A percentile compares a stretch with the other conserved stretches of the same genome.
These are phyloP conservation scores for Luffia ferchaultella DNA, from an alignment of 2,888 invertebrate genomes.

Conservation along the genomic window DNA sequence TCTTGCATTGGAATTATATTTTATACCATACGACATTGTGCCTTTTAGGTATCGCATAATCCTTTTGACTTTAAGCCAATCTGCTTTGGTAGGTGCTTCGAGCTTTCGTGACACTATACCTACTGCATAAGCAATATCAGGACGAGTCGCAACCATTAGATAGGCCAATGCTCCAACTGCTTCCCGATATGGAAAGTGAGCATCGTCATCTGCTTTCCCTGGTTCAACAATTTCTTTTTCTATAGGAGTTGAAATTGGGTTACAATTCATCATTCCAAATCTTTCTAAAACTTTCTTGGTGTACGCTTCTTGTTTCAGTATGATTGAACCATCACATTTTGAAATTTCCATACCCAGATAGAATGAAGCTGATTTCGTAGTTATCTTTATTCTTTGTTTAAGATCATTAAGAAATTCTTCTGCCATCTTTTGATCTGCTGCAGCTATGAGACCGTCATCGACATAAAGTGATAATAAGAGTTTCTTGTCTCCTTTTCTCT, in stretches of 20 bases:
- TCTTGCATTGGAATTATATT: background rate
- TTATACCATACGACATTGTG: background rate
- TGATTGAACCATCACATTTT: background rate
- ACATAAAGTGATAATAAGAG: conserved; percentile 2
- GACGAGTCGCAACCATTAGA: conserved; percentile 5
- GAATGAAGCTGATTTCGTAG: conserved; percentile 1
- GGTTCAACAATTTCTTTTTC: background rate
- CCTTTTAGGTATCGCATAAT: conserved; percentile 5
- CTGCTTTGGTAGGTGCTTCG: conserved; percentile 1
- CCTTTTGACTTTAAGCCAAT: conserved; percentile 7
- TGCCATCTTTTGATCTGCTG: conserved; percentile 2
- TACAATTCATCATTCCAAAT: conserved; percentile 5
- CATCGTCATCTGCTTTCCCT: background rate
- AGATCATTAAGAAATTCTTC: conserved; percentile 2
- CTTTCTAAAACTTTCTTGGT: conserved; percentile 2
- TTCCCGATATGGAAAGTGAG: conserved; percentile 6
- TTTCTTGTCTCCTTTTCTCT: background rate
- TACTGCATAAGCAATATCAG: conserved; percentile 6
- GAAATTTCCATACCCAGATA: conserved; percentile 5
- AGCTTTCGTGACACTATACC: conserved; percentile 6
- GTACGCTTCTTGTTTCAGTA: conserved; percentile 4
- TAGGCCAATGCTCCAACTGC: conserved; percentile 5
- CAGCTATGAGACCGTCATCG: conserved; percentile 7
- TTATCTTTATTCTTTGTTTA: background rate
- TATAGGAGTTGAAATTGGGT: conserved; percentile 5